Percentiles rank a stretch among this genome's conserved stretches.
These are phyloP conservation scores for Stichodactyla mertensii DNA, from an alignment of 64 coral and sea anemone species.

Conservation along the genomic window DNA sequence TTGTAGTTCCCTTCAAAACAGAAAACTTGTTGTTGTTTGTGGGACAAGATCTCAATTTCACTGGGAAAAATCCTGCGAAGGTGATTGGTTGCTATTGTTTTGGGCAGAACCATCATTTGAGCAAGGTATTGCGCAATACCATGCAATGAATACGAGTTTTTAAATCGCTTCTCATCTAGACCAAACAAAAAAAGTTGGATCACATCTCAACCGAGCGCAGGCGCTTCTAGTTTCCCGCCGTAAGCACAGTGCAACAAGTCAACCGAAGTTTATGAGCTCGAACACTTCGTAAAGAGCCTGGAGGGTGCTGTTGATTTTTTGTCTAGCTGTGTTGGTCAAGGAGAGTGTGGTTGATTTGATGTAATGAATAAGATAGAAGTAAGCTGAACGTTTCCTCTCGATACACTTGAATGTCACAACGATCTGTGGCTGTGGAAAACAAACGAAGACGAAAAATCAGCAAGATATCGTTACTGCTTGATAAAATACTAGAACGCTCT, in stretches of 20 bases:
- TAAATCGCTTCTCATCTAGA: not conserved
- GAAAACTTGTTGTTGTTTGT: too few species aligned
- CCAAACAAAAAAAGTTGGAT: not conserved
- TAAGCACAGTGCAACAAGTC: not conserved
- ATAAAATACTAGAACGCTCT: not conserved
- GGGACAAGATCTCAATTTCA: too few species aligned
- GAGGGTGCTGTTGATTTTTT: not conserved
- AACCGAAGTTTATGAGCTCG: conserved; percentile 19
- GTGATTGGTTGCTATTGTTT: too few species aligned
- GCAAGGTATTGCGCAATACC: too few species aligned
- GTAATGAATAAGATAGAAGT: not conserved
- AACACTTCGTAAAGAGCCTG: not conserved
- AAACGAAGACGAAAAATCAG: not conserved
- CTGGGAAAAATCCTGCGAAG: too few species aligned
- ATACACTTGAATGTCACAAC: conserved; percentile 22
- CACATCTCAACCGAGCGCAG: not conserved
- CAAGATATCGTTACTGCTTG: not conserved
- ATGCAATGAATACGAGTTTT: too few species aligned
- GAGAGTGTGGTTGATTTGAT: not conserved
- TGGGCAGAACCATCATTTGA: too few species aligned
- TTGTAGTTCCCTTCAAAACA: too few species aligned
- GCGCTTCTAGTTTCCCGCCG: not conserved
- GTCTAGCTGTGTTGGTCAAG: not conserved
- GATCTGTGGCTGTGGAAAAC: not conserved
- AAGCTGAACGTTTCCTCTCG: conserved; percentile 6